phyloP scores from a whole-genome alignment of 2,113 vertebrate species.

The Sebastes schlegelii region DNA sequence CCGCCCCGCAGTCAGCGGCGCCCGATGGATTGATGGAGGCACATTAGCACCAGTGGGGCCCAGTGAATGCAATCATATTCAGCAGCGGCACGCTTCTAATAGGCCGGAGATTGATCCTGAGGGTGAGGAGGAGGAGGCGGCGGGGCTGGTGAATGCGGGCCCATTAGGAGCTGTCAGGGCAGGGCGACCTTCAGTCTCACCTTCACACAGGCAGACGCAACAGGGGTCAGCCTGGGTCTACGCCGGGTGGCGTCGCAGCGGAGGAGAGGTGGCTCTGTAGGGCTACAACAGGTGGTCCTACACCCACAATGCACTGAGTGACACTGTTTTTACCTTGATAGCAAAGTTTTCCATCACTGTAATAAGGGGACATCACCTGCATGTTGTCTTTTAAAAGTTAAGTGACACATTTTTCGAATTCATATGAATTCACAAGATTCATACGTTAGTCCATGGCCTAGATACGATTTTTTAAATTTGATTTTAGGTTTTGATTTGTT shows the following conservation, averaged over 20 bases:
- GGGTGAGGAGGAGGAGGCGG: constrained; percentile 70
- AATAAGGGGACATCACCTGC: background rate
- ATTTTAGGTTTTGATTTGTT: background rate
- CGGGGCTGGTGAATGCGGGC: constrained; percentile 55
- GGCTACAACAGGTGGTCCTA: constrained; percentile 58
- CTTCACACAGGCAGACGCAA: constrained; percentile 66
- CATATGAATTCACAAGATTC: background rate
- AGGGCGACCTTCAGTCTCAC: constrained; percentile 83
- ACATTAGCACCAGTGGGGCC: constrained; percentile 83
- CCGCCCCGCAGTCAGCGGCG: constrained; percentile 76
- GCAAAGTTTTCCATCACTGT: background rate
- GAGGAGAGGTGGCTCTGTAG: constrained; percentile 25
- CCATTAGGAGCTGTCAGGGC: constrained; percentile 81
- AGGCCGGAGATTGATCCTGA: constrained; percentile 86
- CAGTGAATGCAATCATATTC: constrained; percentile 87
- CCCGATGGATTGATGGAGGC: constrained; percentile 87
- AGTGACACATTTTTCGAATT: background rate
- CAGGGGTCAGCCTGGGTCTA: constrained; percentile 59
- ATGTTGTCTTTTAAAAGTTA: too few species aligned
- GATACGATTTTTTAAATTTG: background rate
- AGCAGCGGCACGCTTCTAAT: constrained; percentile 80
- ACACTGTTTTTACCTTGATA: background rate
- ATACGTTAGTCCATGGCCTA: background rate
- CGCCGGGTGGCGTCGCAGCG: background rate
- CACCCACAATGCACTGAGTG: background rate